Evolutionary conservation across 2,113 vertebrate genomes (phyloP).

Genomic region (Chionis minor): DNA sequence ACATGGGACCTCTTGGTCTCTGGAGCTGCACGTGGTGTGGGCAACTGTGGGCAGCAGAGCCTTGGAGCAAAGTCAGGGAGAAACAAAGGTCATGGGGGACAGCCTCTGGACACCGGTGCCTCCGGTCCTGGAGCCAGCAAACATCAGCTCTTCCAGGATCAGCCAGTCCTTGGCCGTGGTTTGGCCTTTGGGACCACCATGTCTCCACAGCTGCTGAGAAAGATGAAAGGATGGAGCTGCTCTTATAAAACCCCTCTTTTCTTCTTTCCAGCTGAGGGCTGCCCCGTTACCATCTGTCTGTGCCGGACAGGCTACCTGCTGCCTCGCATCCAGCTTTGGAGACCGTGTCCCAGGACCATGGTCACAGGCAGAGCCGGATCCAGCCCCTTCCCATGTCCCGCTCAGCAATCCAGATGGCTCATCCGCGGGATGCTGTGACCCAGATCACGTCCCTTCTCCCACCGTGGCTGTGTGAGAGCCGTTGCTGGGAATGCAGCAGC

Average conservation of each 20-base stretch:
- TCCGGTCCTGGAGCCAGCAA: not conserved
- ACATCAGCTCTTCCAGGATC: not conserved
- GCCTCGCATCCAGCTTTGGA: not conserved
- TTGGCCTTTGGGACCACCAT: not conserved
- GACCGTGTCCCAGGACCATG: not conserved
- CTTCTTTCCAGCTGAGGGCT: not conserved
- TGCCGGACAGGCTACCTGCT: fast-evolving
- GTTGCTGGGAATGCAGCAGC: fast-evolving
- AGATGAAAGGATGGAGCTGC: not conserved
- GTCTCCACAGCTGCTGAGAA: not conserved
- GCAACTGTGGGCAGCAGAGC: not conserved
- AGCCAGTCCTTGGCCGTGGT: not conserved
- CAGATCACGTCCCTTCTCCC: not conserved
- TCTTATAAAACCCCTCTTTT: not conserved
- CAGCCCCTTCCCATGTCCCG: not conserved
- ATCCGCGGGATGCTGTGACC: not conserved
- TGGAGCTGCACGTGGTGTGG: not conserved
- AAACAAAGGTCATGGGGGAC: not conserved
- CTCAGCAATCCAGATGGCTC: not conserved
- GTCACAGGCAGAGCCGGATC: not conserved
- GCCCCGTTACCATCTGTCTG: not conserved
- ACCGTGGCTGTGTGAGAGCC: not conserved
- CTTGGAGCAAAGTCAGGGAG: not conserved
- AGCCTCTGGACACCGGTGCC: not conserved
- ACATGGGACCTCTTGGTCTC: not conserved